phyloP scores from a whole-genome alignment of 2,888 invertebrate species.

The Ctenicera cuprea region DNA sequence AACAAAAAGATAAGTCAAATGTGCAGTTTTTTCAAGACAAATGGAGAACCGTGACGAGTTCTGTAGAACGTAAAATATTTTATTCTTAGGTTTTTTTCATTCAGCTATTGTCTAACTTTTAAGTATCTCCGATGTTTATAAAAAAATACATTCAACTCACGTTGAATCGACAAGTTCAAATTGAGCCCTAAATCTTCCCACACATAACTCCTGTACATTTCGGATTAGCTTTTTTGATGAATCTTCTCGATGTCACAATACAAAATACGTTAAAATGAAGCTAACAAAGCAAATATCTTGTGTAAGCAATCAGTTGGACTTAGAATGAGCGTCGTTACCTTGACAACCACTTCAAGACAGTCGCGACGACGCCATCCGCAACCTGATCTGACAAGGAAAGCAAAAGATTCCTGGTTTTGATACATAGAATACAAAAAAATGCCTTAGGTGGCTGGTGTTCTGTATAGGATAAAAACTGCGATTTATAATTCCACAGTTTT shows the following conservation, averaged over 20 bases:
- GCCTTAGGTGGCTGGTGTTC: background rate
- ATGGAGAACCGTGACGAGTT: too few relatives aligned
- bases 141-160: too few relatives aligned
- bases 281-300: slow-evolving; percentile 47
- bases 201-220: background rate
- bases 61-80: too few relatives aligned
- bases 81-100: too few relatives aligned
- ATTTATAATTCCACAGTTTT: background rate
- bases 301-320: slow-evolving; percentile 47
- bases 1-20: too few relatives aligned
- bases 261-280: slow-evolving; percentile 37
- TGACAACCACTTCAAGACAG: slow-evolving; percentile 40
- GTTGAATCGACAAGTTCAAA: too few relatives aligned
- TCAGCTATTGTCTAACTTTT: too few relatives aligned
- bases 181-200: too few relatives aligned
- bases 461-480: background rate
- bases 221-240: slow-evolving; percentile 11
- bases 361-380: slow-evolving; percentile 47
- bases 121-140: too few relatives aligned
- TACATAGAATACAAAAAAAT: slow-evolving; percentile 18
- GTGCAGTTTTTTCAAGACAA: too few relatives aligned
- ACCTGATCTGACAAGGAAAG: slow-evolving; percentile 37
- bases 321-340: slow-evolving; percentile 48
- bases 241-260: slow-evolving; percentile 25
- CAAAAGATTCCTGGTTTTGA: slow-evolving; percentile 23